Base-by-base conservation (phyloP, 2,113 vertebrate genomes). In the Galeopterus variegatus region DNA sequence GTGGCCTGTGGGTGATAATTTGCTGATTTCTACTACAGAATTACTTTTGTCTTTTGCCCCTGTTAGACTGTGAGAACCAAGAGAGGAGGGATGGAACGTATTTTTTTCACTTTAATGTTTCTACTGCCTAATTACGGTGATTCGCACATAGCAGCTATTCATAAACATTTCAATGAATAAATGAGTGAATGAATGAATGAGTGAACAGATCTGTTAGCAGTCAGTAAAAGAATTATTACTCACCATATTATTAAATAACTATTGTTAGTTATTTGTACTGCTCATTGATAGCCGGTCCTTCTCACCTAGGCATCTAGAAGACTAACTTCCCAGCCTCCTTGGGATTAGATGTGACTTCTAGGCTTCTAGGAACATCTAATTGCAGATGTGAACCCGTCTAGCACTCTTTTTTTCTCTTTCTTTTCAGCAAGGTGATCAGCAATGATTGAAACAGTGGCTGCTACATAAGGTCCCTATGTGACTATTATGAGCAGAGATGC, bases 391-490 rank as follows among this genome's bases (percentile, higher is more conserved):
- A 95, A 58, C 67, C 31, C 54, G 75, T 56, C 28, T 48, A 90
- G 19, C 5, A 14, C 3, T 83, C 8, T 1, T 33, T 26, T 52
- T 28, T 18, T 17, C 17, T 4, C 8, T 86, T 72, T 12, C 65
- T 84, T 91, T 80, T 24, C 50, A 83, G 33, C 52, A 52, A n/a
- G 41, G 13, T 94, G 21, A 90, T 85, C 45, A 75, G n/a, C 28
- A 88, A 45, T 82, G 92, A 94, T 6, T 94, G 92, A 97, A 93
- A 91, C 48, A 31, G 56, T 86, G 79, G 92, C 67, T 79, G 62
- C 64, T 79, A 4, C 15, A 45, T 60, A 64, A 89, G 52, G 14
- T 93, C 92, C 86, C 67, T 81, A 88, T 75, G 93, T 64, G 67
- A 91, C 83, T 95, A 82, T 91, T 69, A 69, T 12, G 9, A 97